Percentiles rank a stretch among this genome's conserved stretches.
Evolutionary conservation across 2,113 vertebrate species (phyloP).

Genomic region (Anas platyrhynchos): DNA sequence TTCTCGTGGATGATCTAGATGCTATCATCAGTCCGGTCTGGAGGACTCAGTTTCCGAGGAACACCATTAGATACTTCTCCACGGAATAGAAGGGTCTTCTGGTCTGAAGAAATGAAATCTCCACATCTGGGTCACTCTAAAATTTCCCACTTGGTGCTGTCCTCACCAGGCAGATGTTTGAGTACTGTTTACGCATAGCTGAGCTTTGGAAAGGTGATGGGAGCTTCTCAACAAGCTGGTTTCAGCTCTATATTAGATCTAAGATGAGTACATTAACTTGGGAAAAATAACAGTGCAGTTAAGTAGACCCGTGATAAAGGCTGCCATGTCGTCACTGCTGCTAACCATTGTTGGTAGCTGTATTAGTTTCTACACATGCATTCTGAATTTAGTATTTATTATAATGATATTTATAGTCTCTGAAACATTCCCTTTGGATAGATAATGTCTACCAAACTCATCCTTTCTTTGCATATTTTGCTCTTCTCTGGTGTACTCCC

Average conservation of each 20-base stretch:
- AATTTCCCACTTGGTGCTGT: neutral
- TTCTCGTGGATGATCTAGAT: neutral
- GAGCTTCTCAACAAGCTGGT: neutral
- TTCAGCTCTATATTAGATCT: neutral
- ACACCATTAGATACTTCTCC: fast-evolving
- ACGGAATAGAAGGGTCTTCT: neutral
- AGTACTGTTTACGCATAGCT: neutral
- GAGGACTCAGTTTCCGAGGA: neutral
- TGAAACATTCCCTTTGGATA: neutral
- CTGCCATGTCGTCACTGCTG: neutral
- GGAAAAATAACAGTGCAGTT: neutral
- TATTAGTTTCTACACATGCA: neutral
- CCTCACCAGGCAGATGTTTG: neutral
- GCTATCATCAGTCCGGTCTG: fast-evolving
- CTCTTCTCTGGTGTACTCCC: neutral
- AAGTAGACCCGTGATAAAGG: too few species aligned
- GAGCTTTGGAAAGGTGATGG: neutral
- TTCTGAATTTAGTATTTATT: neutral
- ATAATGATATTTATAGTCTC: neutral
- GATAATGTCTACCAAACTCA: neutral
- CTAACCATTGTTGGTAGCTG: neutral
- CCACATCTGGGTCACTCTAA: neutral
- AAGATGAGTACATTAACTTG: neutral
- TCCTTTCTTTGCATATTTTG: neutral
- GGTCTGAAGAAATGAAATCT: neutral